Percentiles rank a stretch among this genome's conserved stretches.
Evolutionary conservation across 2,797 vertebrate species (phyloP).

Genomic region (Xiphorhynchus erythropygius): DNA sequence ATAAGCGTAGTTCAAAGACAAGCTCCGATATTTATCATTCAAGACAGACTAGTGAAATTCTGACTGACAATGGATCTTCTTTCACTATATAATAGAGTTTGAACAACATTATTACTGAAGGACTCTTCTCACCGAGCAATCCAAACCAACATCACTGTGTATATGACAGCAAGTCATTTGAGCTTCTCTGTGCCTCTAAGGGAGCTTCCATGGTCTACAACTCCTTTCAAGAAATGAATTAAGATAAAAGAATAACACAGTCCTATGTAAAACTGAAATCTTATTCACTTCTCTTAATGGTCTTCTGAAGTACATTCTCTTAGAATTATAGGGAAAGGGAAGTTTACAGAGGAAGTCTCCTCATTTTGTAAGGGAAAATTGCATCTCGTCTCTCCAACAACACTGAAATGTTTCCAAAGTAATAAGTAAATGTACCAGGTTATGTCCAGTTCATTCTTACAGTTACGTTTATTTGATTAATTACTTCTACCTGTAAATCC

Average conservation of each 20-base stretch:
- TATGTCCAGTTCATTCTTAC: not conserved
- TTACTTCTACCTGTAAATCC: not conserved
- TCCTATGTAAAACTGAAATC: not conserved
- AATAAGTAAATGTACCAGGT: not conserved
- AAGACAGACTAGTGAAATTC: slow-evolving; percentile 80
- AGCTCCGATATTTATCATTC: slow-evolving; percentile 80
- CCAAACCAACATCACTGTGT: not conserved
- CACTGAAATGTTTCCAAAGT: not conserved
- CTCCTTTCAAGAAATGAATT: not conserved
- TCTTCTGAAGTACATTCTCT: not conserved
- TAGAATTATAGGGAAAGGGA: not conserved
- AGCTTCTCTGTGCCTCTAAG: not conserved
- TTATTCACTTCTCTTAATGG: not conserved
- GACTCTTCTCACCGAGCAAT: not conserved
- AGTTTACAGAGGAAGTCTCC: not conserved
- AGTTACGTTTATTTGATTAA: not conserved
- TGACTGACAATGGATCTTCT: slow-evolving; percentile 80
- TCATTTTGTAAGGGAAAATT: not conserved
- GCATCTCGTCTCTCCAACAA: not conserved
- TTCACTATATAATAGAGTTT: slow-evolving; percentile 82
- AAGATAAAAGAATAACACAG: not conserved
- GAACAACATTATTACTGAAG: not conserved
- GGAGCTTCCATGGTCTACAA: not conserved
- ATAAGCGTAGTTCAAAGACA: slow-evolving; percentile 70
- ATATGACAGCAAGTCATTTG: not conserved